Evolutionary conservation across 2,797 vertebrate genomes (phyloP), one percentile per base, ranked within the genome.

Genomic region (Gephyroberyx darwinii): DNA sequence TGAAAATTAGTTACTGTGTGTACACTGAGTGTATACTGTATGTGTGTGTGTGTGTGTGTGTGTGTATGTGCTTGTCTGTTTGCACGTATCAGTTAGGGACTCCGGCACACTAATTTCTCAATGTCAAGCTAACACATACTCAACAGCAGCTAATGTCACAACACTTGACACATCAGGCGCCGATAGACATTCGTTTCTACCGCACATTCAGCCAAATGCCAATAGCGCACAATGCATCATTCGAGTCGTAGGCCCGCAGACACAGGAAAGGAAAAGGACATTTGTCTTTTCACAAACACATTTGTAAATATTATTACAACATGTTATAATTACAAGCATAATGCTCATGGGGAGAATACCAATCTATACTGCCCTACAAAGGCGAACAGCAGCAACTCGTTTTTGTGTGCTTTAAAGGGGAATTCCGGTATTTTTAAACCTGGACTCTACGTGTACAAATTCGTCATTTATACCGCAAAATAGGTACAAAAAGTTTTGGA

Each of bases 61-160:
- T 59, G 66, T 5, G 56, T 70, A 67, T 60, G 68, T 56, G 55
- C 63, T 66, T 35, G 74, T 88, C 79, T 63, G 60, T 31, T 14
- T 53, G 48, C n/a, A 20, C 22, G 22, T 64, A 83, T 88, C 84
- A 84, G 72, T 75, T 78, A 26, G 73, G 65, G 78, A 78, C 52
- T 63, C 68, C 77, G 85, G 78, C 65, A 70, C 26, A 31, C 75
- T 83, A 74, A 77, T 86, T 73, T 84, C 82, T 91, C 86, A 85
- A 70, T 88, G 85, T 88, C 89, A 90, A 71, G 56, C 80, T 67
- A 85, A 79, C 80, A 84, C 71, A 81, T 78, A 81, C 83, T 89
- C 84, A 84, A 65, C 75, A 80, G 80, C 81, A 75, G 71, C 88
- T 83, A 85, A 84, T 35, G 81, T 86, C 84, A 84, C 70, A 79